A percentile compares a stretch with the other conserved stretches of the same genome.
Evolutionary conservation across 2,888 invertebrate species (phyloP).

Genomic region (Ichneumoninae sp.): DNA sequence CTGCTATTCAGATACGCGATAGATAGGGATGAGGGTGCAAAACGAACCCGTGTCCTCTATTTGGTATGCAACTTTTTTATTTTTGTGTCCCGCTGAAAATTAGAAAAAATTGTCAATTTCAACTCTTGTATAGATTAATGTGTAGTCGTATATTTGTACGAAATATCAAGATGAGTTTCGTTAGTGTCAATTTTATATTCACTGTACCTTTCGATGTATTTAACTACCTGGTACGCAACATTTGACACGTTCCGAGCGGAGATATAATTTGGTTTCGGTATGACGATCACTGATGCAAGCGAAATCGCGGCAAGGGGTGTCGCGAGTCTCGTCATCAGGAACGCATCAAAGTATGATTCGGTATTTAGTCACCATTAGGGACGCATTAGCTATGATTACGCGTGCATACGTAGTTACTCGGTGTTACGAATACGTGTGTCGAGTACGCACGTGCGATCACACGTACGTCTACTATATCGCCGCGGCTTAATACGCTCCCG

Average conservation of each 20-base stretch:
- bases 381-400: conserved; percentile 82
- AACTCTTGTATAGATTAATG: not conserved
- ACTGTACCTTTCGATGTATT: not conserved
- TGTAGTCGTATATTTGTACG: not conserved
- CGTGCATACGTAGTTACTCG: conserved; percentile 67
- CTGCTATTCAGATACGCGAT: not conserved
- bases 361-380: conserved; percentile 83
- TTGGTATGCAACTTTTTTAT: not conserved
- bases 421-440: conserved; percentile 59
- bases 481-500: conserved; percentile 69
- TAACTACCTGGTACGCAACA: not conserved
- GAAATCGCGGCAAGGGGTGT: conserved; percentile 4
- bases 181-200: not conserved
- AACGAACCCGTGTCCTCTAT: not conserved
- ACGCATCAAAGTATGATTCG: conserved; percentile 81
- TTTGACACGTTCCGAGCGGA: not conserved
- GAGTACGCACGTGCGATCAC: conserved; percentile 46
- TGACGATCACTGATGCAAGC: conserved; percentile 23
- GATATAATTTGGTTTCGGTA: conserved; percentile 21
- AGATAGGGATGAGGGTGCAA: too few relatives aligned
- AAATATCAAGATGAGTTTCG: not conserved
- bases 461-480: conserved; percentile 40
- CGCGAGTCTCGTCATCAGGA: conserved; percentile 74
- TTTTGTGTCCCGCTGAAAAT: not conserved
- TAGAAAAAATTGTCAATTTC: not conserved